Percentiles rank a stretch among this genome's conserved stretches.
These are phyloP conservation scores for Eptesicus fuscus DNA, from an alignment of 2,113 vertebrate genomes.

Conservation along the genomic window DNA sequence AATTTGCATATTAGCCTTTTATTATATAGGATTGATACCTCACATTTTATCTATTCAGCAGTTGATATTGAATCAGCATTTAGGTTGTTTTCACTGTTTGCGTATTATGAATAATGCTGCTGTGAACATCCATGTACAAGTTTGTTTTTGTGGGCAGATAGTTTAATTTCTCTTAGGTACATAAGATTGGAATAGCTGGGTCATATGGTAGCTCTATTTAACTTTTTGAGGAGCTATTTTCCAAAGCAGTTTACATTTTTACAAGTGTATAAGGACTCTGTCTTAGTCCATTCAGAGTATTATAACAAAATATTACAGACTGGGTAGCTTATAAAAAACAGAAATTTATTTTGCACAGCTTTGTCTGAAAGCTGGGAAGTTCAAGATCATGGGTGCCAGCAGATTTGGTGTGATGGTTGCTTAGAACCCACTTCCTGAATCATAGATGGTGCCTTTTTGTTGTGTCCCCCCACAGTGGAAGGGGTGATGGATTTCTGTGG, in stretches of 20 bases:
- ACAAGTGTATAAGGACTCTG: too few relatives aligned
- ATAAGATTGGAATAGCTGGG: not conserved
- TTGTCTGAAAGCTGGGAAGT: not conserved
- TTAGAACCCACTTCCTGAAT: not conserved
- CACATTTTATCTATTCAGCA: not conserved
- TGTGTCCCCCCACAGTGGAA: not conserved
- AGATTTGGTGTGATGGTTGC: not conserved
- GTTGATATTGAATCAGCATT: not conserved
- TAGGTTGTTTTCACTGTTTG: not conserved
- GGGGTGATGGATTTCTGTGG: not conserved
- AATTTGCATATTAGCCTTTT: too few relatives aligned
- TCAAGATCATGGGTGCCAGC: not conserved
- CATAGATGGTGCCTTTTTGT: not conserved
- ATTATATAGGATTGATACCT: not conserved
- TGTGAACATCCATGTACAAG: not conserved
- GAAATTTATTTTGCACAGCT: not conserved
- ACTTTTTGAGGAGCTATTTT: not conserved
- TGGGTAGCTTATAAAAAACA: not conserved
- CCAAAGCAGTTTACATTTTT: not conserved
- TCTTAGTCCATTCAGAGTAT: not conserved
- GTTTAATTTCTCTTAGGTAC: not conserved
- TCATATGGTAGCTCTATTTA: not conserved
- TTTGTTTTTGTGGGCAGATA: not conserved
- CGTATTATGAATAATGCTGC: not conserved
- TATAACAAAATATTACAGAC: not conserved